Conservation (phyloP, 2,113 vertebrate species). For the Corvus cornix region DNA sequence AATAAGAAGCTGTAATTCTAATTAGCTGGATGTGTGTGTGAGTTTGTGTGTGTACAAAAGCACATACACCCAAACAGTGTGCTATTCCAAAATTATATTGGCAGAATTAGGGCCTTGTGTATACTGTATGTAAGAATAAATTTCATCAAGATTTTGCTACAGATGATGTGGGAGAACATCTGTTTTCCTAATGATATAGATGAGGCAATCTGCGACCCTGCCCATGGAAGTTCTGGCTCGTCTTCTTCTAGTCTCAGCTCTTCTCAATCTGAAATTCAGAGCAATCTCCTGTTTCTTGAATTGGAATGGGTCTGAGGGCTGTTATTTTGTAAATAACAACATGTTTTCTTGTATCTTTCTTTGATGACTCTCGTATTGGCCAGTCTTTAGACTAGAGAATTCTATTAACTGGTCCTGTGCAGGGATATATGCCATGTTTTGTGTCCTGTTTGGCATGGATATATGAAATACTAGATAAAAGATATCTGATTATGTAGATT, state of each 20-base stretch:
- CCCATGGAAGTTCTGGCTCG: neutral
- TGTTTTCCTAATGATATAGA: neutral
- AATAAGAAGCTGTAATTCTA: neutral
- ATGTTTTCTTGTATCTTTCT: neutral
- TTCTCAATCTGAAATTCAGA: neutral
- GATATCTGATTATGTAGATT: neutral
- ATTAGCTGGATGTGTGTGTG: neutral
- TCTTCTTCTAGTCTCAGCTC: neutral
- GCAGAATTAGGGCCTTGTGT: neutral
- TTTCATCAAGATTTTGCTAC: neutral
- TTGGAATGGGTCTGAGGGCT: neutral
- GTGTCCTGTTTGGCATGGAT: neutral
- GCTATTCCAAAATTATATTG: neutral
- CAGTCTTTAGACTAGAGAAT: neutral
- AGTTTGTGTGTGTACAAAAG: neutral
- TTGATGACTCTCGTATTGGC: neutral
- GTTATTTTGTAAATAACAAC: neutral
- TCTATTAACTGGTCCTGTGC: neutral
- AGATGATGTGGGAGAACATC: neutral
- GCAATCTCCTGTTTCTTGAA: neutral
- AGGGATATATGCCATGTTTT: neutral
- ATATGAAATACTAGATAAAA: neutral
- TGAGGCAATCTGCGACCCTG: neutral
- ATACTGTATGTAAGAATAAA: neutral
- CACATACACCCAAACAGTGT: neutral